Base-by-base conservation (phyloP, 2,888 invertebrate genomes). In the Anthoptus insignis region DNA sequence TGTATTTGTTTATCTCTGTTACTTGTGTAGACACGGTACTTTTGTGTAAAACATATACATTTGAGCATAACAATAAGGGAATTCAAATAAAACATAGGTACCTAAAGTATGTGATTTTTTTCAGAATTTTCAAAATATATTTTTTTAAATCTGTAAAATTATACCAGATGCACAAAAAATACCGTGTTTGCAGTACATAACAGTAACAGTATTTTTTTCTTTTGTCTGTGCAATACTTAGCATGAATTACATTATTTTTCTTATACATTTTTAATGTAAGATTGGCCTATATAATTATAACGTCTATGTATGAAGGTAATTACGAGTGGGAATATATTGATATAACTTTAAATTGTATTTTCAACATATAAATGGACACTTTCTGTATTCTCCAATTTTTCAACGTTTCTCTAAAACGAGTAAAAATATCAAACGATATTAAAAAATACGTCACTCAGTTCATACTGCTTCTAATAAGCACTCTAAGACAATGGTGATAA, bases 251-350 rank as follows among this genome's bases (percentile, higher is more conserved):
- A 49, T 47, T 58, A 21, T 66, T 39, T 60, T 66, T 67, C 67
- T 65, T 47, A 67, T 59, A 68, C 60, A 57, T 64, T 64, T 60
- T 70, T 59, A 68, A 67, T 67, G 56, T 64, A 45, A 64, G 52
- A 32, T 67, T 56, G 34, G 54, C 49, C 9, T 24, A 16, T 32
- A 5, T 53, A 58, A 19, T 13, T 58, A 21, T 47, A 29, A 21
- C 47, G 45, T 32, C 1, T 58, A 47, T 42, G 11, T 3, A 8
- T 21, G 42, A 5, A 11, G 19, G 8, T 19, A 8, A 11, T 19
- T 42, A 8, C 16, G 19, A 42, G 45, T 21, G 45, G 21, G 13
- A 45, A 22, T 22, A 22, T 42, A 16, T 14, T 14, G 5, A 14
- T 39, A 37, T 37, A 37, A 37, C 14, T 37, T 37, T 7, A 37